Evolutionary conservation across 2,888 invertebrate species (phyloP), one percentile per base, ranked within the genome.

Genomic region (Meta bourneti): DNA sequence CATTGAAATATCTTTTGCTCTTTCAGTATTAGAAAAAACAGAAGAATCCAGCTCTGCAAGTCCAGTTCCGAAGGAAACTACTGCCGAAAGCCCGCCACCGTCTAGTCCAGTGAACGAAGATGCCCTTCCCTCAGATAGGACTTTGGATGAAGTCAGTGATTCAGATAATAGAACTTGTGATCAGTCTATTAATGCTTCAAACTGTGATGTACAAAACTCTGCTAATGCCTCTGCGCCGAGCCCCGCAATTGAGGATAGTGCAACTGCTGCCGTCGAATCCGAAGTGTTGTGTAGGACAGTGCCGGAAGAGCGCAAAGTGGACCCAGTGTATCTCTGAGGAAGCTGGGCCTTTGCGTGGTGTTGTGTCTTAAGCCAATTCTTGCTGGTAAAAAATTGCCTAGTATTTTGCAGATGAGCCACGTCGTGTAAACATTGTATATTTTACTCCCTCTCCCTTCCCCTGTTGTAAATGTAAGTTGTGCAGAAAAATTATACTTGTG

Each of bases 11-110:
- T 34, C 34, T 11, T 19, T 54, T 8, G 51, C 6, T 1, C n/a
- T 80, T 82, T 6, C 52, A 91, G 91, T 91, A 91, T 91, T 91
- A 91, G 91, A 91, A 69, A 91, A 91, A 19, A 77, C 91, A 72
- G 91, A 91, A 91, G 91, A 91, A 78, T 20, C 82, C 19, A 70
- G n/a, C 54, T 49, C 69, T 69, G n/a, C 70, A 1, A 85, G 69
- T 52, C 81, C 77, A 54, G 69, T 77, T 49, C 61, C 61, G 9
- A 69, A 86, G 69, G 91, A 91, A n/a, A 8, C 54, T 49, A 9
- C 82, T 16, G 61, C 61, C 61, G 54, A 80, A 48, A 82, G 54
- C 69, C 84, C 69, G 11, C 84, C n/a, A 20, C 70, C 85, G 49
- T 91, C 91, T 91, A 91, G 91, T 91, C 91, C 87, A 75, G 77